A percentile compares a stretch with the other conserved stretches of the same genome.
Conservation (phyloP, 1,140 invertebrate species). For the Drosophila orosa region DNA sequence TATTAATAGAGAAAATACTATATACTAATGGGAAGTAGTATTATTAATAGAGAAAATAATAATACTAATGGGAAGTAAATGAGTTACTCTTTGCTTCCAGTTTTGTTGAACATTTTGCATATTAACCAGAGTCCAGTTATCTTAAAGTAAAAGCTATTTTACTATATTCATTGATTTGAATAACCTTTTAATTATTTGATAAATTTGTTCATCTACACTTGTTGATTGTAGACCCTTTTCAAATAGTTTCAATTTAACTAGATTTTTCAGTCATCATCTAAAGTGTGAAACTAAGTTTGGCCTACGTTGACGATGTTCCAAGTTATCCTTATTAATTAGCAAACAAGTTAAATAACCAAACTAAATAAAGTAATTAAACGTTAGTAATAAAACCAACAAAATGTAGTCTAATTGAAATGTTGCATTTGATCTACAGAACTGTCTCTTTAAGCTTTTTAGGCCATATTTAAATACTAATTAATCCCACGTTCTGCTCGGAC, state of each 20-base stretch:
- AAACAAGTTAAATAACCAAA: no score
- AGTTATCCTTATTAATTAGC: no score
- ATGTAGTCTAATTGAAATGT: slow-evolving; percentile 11
- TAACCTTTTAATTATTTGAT: not conserved
- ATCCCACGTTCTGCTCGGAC: slow-evolving; percentile 15
- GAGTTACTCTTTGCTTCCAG: not conserved
- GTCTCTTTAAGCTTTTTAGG: slow-evolving; percentile 10
- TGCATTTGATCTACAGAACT: not conserved
- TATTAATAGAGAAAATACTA: not conserved
- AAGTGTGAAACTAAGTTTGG: no score
- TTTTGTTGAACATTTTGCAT: not conserved
- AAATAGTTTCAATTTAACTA: not conserved
- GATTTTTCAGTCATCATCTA: not conserved
- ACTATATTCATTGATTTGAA: not conserved
- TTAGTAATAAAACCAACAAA: not conserved
- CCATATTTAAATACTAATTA: slow-evolving; percentile 3
- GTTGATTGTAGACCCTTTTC: not conserved
- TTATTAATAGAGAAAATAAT: not conserved
- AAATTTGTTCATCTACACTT: not conserved
- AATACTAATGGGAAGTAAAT: not conserved
- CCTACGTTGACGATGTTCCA: no score
- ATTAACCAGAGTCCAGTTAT: not conserved
- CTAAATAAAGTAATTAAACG: not conserved
- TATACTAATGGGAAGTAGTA: not conserved
- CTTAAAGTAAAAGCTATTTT: not conserved